Conservation (phyloP, 2,113 vertebrate species). For the Urocynchramus pylzowi region DNA sequence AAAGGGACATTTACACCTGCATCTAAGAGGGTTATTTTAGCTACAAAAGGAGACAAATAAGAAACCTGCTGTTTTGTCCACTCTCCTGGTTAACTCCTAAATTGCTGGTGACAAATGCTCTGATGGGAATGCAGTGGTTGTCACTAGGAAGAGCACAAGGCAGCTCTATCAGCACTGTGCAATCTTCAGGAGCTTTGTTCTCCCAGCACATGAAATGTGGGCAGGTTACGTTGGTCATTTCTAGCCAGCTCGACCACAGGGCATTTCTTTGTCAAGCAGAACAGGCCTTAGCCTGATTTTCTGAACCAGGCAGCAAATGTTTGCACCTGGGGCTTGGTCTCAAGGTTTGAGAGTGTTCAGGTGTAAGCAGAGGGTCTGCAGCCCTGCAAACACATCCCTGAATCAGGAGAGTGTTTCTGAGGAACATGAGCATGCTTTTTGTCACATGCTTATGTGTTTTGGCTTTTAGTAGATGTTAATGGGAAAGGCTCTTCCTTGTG, state of each 20-base stretch:
- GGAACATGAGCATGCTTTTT: background rate
- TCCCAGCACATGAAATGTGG: background rate
- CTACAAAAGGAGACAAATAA: background rate
- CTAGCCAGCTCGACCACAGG: background rate
- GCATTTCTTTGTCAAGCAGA: background rate
- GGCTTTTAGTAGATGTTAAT: background rate
- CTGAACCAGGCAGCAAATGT: background rate
- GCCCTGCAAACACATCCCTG: background rate
- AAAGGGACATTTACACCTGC: background rate
- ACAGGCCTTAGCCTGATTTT: background rate
- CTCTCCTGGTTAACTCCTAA: background rate
- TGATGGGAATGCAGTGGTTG: background rate
- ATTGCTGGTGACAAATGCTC: background rate
- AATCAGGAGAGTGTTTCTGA: background rate
- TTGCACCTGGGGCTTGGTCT: background rate
- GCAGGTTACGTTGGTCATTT: background rate
- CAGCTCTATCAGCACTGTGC: background rate
- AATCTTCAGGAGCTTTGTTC: background rate
- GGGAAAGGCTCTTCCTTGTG: background rate
- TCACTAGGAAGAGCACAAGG: background rate
- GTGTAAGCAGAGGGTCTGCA: background rate
- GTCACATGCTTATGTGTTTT: background rate
- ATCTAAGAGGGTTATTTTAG: background rate
- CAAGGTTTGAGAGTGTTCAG: background rate
- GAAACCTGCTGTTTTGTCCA: background rate